Evolutionary conservation across 37 sponge, comb jelly and placozoan species (phyloP).

Genomic region (Lycopodina hypogea): DNA sequence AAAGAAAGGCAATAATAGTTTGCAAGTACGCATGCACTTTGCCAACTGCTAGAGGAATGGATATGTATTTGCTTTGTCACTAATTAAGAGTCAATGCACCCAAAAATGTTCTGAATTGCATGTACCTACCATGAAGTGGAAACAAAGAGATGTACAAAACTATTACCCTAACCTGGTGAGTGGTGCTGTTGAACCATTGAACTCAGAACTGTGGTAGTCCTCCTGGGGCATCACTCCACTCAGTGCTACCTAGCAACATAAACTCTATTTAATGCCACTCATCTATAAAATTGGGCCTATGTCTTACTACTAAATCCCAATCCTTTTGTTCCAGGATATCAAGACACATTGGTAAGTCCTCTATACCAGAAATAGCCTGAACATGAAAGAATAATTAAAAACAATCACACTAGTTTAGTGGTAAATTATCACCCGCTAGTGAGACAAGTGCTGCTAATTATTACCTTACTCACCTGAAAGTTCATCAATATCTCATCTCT

Average conservation of each 20-base stretch:
- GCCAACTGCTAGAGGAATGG: no score
- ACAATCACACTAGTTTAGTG: background rate
- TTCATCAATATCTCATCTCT: conserved; percentile 55
- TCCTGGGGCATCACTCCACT: conserved; percentile 60
- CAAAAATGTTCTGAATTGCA: no score
- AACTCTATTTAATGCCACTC: no score
- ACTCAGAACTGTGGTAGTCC: background rate
- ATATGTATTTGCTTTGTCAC: no score
- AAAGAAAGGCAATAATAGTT: no score
- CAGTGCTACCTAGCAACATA: conserved; percentile 48
- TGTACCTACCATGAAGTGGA: background rate
- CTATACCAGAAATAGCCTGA: conserved; percentile 85
- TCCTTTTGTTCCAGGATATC: conserved; percentile 72
- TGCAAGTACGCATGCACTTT: no score
- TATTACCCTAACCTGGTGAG: conserved; percentile 1
- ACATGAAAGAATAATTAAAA: background rate
- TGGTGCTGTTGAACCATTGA: conserved; percentile 7
- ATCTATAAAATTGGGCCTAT: background rate
- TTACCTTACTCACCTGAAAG: conserved; percentile 51
- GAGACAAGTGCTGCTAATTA: background rate
- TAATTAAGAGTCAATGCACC: no score
- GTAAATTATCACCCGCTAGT: background rate
- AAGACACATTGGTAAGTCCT: conserved; percentile 72
- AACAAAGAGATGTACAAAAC: background rate
- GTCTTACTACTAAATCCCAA: conserved; percentile 82